phyloP scores from a whole-genome alignment of 2,888 invertebrate genomes.

The Brachynemurus nebulosus region DNA sequence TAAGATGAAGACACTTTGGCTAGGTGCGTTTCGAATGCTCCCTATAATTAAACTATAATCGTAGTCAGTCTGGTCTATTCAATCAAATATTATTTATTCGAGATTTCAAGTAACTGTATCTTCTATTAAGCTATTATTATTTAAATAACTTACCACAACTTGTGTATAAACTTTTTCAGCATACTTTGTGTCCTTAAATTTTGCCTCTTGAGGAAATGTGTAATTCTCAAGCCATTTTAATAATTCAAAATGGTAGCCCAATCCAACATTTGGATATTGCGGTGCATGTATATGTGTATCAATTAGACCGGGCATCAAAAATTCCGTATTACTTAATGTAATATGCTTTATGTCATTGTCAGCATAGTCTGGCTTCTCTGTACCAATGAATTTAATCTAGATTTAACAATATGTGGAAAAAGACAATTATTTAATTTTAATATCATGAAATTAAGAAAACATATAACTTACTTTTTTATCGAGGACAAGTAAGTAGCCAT shows the following conservation, averaged over 20 bases:
- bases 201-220: slow-evolving; percentile 71
- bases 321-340: slow-evolving; percentile 28
- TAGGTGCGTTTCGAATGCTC: no score
- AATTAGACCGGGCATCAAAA: slow-evolving; percentile 76
- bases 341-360: no score
- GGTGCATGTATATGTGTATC: slow-evolving; percentile 87
- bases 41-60: no score
- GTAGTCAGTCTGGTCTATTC: no score
- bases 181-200: slow-evolving; percentile 52
- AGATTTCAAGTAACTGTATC: no score
- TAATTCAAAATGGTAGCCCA: slow-evolving; percentile 65
- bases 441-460: not conserved
- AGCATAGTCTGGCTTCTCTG: not conserved
- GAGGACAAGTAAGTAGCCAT: slow-evolving; percentile 40
- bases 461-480: not conserved
- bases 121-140: no score
- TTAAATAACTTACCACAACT: slow-evolving; percentile 68
- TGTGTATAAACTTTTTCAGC: slow-evolving; percentile 55
- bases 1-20: no score
- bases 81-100: no score
- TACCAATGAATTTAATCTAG: not conserved
- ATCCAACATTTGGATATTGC: slow-evolving; percentile 74
- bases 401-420: not conserved
- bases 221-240: slow-evolving; percentile 75
- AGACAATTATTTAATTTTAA: not conserved